Evolutionary conservation across 2,797 vertebrate genomes (phyloP).

Genomic region (Muscicapa comitata): DNA sequence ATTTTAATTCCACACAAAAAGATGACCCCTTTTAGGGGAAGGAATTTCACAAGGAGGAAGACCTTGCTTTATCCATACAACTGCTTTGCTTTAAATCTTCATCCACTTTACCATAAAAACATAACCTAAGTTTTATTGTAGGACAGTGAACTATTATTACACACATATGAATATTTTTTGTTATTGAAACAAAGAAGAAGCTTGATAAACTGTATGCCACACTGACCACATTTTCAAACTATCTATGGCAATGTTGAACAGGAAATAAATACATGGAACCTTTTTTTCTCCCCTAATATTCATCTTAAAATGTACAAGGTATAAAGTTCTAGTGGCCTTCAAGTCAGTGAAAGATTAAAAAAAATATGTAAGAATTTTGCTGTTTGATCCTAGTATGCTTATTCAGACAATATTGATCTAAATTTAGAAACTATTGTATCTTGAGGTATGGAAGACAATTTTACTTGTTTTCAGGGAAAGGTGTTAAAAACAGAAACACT

Average conservation of each 20-base stretch:
- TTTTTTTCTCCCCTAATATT: neutral
- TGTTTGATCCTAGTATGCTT: neutral
- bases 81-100: neutral
- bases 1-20: neutral
- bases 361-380: neutral
- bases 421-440: neutral
- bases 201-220: neutral
- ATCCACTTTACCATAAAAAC: neutral
- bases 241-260: neutral
- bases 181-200: neutral
- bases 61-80: neutral
- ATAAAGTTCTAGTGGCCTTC: neutral
- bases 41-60: neutral
- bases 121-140: neutral
- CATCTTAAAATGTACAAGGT: neutral
- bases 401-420: neutral
- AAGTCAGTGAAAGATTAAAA: neutral
- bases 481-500: neutral
- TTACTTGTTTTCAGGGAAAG: neutral
- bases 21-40: neutral
- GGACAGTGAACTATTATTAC: neutral
- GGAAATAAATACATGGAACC: neutral
- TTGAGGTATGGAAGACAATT: neutral
- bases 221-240: neutral
- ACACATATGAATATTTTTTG: neutral